These are phyloP conservation scores for Drosophila chauvacae DNA, from an alignment of 1,140 invertebrate species.

Conservation along the genomic window DNA sequence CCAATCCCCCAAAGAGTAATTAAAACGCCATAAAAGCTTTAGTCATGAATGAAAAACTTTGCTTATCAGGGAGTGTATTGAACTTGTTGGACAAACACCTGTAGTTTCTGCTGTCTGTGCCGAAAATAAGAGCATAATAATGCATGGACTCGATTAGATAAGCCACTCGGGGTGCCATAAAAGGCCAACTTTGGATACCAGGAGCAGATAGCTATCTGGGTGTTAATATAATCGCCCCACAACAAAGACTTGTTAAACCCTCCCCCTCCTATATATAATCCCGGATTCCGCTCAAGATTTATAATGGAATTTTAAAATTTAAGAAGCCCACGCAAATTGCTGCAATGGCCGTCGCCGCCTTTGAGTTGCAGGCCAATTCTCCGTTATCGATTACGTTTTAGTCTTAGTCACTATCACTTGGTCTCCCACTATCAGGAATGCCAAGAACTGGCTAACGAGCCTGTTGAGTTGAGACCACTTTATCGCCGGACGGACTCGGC, in stretches of 20 bases:
- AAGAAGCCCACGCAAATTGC: conserved; percentile 14
- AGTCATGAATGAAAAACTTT: conserved; percentile 39
- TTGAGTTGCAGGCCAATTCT: conserved; percentile 10
- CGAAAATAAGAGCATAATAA: conserved; percentile 46
- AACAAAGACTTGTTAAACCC: conserved; percentile 37
- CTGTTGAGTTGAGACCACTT: conserved; percentile 20
- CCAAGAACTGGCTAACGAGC: conserved; percentile 7
- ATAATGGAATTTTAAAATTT: conserved; percentile 5
- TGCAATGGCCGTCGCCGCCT: conserved; percentile 28
- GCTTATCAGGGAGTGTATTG: conserved; percentile 40
- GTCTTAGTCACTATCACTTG: conserved; percentile 25
- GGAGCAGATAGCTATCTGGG: conserved; percentile 20
- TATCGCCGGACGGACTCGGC: conserved; percentile 38
- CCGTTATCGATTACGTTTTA: conserved; percentile 39
- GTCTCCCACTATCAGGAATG: conserved; percentile 20
- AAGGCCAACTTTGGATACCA: conserved; percentile 29
- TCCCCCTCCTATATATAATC: conserved; percentile 2
- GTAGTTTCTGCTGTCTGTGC: conserved; percentile 37
- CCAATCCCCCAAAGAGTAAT: conserved; percentile 9
- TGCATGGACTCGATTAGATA: conserved; percentile 46
- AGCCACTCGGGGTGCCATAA: conserved; percentile 6
- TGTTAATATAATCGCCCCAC: conserved; percentile 11
- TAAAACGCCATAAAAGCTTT: conserved; percentile 48
- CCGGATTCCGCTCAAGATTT: conserved; percentile 37
- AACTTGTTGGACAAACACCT: conserved; percentile 31